Evolutionary conservation across 2,113 vertebrate species (phyloP).

Genomic region (Phalacrocorax brasilianus): DNA sequence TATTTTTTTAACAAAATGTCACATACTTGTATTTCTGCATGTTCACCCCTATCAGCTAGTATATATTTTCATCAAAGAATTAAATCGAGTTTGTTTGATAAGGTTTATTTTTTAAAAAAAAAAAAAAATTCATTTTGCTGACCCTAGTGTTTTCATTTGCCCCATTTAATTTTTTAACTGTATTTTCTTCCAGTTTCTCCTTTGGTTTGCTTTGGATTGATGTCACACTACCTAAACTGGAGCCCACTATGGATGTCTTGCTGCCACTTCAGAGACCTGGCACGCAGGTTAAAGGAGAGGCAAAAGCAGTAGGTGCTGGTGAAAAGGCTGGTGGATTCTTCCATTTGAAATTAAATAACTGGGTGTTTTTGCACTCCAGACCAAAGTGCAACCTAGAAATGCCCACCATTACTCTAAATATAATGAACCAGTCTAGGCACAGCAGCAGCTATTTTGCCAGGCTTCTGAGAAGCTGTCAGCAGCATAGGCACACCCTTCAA

Average conservation of each 20-base stretch:
- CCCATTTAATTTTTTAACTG: background rate
- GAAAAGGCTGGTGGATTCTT: background rate
- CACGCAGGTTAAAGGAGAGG: accelerated
- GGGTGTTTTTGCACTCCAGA: background rate
- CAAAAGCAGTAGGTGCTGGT: background rate
- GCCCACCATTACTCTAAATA: background rate
- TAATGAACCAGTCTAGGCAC: background rate
- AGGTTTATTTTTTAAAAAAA: background rate
- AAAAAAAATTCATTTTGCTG: background rate
- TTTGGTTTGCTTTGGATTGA: background rate
- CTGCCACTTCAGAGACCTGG: background rate
- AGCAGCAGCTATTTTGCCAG: background rate
- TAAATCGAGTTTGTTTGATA: background rate
- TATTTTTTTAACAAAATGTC: background rate
- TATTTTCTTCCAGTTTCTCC: background rate
- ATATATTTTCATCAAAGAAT: background rate
- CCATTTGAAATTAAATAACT: background rate
- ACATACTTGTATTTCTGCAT: background rate
- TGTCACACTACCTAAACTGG: background rate
- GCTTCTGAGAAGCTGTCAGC: background rate
- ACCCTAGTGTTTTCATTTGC: background rate
- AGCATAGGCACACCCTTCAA: background rate
- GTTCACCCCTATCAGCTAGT: background rate
- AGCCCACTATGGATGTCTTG: background rate
- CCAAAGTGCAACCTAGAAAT: background rate